Conservation (phyloP, 1,140 invertebrate genomes). For the Dinothrombium tinctorium region DNA sequence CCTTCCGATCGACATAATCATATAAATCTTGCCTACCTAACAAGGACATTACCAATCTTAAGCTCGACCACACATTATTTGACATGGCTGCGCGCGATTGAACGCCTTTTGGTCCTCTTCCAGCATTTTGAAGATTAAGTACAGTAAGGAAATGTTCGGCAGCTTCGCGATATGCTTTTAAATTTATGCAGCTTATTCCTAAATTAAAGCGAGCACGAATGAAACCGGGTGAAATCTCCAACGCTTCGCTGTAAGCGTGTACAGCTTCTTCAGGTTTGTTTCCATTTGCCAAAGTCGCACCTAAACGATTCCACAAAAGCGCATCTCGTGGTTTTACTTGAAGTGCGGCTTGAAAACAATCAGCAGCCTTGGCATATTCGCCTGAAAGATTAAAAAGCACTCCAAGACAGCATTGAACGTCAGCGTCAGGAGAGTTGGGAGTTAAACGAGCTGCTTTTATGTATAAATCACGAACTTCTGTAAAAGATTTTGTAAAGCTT, state of each 20-base stretch:
- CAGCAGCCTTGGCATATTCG: constrained; percentile 84
- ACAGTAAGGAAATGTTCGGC: constrained; percentile 82
- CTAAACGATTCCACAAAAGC: constrained; percentile 85
- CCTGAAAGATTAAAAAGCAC: constrained; percentile 81
- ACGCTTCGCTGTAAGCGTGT: constrained; percentile 72
- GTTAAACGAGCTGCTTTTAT: constrained; percentile 58
- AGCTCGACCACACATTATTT: constrained; percentile 77
- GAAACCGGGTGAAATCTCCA: constrained; percentile 77
- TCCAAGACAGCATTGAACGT: constrained; percentile 81
- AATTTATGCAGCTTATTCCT: constrained; percentile 88
- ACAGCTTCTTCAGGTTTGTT: constrained; percentile 82
- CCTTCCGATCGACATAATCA: constrained; percentile 40
- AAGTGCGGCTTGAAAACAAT: constrained; percentile 78
- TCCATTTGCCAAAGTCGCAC: constrained; percentile 88
- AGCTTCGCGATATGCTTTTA: constrained; percentile 80
- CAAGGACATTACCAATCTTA: constrained; percentile 65
- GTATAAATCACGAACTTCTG: constrained; percentile 48
- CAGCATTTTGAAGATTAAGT: constrained; percentile 68
- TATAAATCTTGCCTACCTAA: constrained; percentile 57
- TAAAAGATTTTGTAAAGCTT: neutral
- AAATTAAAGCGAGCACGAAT: constrained; percentile 91
- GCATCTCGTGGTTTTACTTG: constrained; percentile 65
- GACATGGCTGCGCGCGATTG: constrained; percentile 36
- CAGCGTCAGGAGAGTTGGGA: constrained; percentile 55
- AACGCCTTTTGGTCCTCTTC: constrained; percentile 25